Conservation (phyloP, 2,888 invertebrate species). For the Desoria tigrina region DNA sequence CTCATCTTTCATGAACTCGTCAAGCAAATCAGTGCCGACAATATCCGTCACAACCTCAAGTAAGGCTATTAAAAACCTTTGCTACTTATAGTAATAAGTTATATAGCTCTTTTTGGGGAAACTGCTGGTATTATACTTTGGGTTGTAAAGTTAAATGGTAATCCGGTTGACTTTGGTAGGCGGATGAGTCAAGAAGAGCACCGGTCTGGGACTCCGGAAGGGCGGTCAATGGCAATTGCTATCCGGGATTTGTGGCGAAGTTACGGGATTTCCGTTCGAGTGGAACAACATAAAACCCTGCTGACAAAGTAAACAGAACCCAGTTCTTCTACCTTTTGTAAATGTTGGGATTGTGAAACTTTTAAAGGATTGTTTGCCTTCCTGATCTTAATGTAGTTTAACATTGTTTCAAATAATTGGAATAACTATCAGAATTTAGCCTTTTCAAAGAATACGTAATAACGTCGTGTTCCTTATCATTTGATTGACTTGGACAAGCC, state of each 20-base stretch:
- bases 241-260: slow-evolving; percentile 53
- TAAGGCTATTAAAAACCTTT: slow-evolving; percentile 24
- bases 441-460: no score
- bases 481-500: no score
- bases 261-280: slow-evolving; percentile 52
- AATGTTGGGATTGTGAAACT: no score
- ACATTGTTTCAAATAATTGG: no score
- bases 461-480: no score
- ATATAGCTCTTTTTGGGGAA: no score
- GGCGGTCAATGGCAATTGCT: slow-evolving; percentile 51
- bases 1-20: slow-evolving; percentile 47
- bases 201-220: slow-evolving; percentile 50
- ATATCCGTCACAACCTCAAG: slow-evolving; percentile 50
- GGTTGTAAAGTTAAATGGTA: background rate
- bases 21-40: slow-evolving; percentile 49
- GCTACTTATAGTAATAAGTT: no score
- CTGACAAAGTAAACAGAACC: slow-evolving; percentile 47
- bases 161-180: slow-evolving; percentile 27
- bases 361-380: no score
- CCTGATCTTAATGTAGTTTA: no score
- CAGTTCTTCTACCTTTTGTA: background rate
- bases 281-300: slow-evolving; percentile 52
- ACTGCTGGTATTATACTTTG: no score
- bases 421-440: no score
- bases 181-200: slow-evolving; percentile 53